These are phyloP conservation scores for Burhinus oedicnemus DNA, from an alignment of 2,113 vertebrate genomes.

Conservation along the genomic window DNA sequence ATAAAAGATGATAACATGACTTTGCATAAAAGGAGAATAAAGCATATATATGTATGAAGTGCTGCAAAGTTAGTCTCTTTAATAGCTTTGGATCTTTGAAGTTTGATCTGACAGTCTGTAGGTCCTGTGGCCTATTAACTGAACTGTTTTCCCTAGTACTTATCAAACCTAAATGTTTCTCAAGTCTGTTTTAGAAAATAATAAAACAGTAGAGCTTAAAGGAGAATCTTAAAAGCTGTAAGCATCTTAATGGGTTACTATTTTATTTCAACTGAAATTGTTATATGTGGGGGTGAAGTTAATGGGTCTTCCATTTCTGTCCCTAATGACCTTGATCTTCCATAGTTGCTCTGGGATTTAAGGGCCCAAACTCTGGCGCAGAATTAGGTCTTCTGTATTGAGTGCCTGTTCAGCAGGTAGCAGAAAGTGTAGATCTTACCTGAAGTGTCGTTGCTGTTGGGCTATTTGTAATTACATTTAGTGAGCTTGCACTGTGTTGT, in stretches of 20 bases:
- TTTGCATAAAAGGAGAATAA: background rate
- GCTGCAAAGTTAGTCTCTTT: background rate
- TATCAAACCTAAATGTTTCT: background rate
- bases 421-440: background rate
- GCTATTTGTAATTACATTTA: background rate
- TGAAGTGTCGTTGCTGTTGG: background rate
- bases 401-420: background rate
- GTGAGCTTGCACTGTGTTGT: background rate
- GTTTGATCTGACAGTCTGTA: background rate
- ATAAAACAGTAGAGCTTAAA: background rate
- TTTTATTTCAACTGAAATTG: background rate
- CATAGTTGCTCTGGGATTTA: background rate
- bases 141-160: background rate
- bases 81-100: background rate
- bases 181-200: background rate
- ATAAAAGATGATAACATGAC: background rate
- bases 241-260: background rate
- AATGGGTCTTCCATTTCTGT: background rate
- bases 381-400: background rate
- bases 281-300: background rate
- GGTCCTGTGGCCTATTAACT: background rate
- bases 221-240: background rate
- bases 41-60: background rate
- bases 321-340: background rate
- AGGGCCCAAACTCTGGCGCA: background rate